These are phyloP conservation scores for Catagonus wagneri DNA, from an alignment of 2,113 vertebrate genomes.

Conservation along the genomic window DNA sequence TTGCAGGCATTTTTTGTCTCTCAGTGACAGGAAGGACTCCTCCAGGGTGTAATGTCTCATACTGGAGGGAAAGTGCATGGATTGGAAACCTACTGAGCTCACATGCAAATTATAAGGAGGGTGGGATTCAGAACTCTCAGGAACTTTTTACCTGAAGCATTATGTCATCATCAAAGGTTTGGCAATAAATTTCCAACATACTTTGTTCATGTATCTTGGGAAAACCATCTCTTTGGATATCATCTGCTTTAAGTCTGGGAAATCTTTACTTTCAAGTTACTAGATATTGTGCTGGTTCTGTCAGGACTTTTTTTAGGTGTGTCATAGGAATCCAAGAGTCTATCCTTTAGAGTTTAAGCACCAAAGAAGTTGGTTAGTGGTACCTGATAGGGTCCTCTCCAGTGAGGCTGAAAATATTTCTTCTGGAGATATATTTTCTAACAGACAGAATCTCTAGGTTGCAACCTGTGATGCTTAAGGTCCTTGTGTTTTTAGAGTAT, in stretches of 20 bases:
- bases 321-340: fast-evolving
- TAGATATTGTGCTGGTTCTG: not conserved
- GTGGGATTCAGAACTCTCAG: not conserved
- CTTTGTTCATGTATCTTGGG: not conserved
- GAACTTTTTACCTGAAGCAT: not conserved
- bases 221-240: not conserved
- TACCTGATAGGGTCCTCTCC: not conserved
- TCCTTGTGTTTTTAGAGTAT: not conserved
- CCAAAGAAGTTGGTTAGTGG: not conserved
- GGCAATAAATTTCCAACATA: not conserved
- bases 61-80: not conserved
- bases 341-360: not conserved
- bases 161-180: not conserved
- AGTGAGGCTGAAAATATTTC: not conserved
- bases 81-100: not conserved
- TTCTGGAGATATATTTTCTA: not conserved
- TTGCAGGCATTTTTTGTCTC: not conserved
- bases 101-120: not conserved
- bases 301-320: not conserved
- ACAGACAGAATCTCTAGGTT: not conserved
- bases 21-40: not conserved
- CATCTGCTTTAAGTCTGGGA: not conserved
- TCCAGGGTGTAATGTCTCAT: not conserved
- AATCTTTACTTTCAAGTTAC: not conserved
- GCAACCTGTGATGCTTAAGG: not conserved